Conservation (phyloP, 2,113 vertebrate species). For the Diadophis punctatus region DNA sequence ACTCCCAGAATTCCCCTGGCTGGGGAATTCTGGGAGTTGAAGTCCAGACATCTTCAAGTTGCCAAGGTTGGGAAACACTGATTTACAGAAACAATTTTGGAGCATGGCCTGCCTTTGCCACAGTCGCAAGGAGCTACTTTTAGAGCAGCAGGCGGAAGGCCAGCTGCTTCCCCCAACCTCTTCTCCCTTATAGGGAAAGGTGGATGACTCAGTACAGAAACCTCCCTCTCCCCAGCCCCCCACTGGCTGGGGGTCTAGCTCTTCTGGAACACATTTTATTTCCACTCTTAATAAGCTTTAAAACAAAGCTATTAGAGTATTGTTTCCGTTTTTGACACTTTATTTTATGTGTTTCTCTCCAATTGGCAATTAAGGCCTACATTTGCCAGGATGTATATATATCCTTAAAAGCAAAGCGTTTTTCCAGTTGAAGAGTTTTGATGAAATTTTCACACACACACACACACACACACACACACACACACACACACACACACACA, state of each 20-base stretch:
- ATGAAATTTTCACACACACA: background rate
- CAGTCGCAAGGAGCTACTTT: background rate
- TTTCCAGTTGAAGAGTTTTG: background rate
- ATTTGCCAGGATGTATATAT: background rate
- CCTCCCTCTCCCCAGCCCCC: background rate
- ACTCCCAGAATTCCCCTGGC: too few relatives aligned
- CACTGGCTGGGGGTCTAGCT: background rate
- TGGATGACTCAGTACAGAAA: background rate
- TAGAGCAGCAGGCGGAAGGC: background rate
- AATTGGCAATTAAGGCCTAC: background rate
- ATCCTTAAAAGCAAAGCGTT: background rate
- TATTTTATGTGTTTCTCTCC: background rate
- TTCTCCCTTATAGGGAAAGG: background rate
- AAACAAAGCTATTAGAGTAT: background rate
- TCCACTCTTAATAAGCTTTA: background rate
- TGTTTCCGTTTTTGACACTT: background rate
- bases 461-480: too few relatives aligned
- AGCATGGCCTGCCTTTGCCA: background rate
- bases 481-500: too few relatives aligned
- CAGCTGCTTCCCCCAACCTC: background rate
- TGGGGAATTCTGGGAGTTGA: too few relatives aligned
- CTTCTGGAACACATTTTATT: background rate
- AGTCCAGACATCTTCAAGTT: too few relatives aligned
- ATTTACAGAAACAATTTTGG: background rate
- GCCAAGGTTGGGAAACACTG: too few relatives aligned